Base-by-base conservation (phyloP, 2,797 vertebrate genomes). In the Melanotaenia parkinsoni region DNA sequence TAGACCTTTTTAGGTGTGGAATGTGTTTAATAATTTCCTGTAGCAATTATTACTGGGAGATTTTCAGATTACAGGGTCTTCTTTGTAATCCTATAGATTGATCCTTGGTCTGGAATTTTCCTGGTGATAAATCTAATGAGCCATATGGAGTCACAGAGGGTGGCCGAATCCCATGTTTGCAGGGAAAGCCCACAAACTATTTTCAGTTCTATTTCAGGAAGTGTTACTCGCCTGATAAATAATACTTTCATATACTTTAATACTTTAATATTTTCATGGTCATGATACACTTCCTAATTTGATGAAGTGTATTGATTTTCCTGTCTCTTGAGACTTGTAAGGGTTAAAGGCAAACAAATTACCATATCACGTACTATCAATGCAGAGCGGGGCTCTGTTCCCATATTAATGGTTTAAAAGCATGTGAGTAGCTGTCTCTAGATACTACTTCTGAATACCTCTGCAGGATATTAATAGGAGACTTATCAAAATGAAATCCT, bases 401-500 rank as follows among this genome's bases (percentile, higher is more conserved):
- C 28, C 28, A 47, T 74, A 45, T 70, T 63, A 72, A 80, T 68
- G 58, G 54, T 24, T 20, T 2, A 66, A 47, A 45, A 68, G 53
- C 70, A 58, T 76, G 66, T 56, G 35, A 70, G 67, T 37, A 56
- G 63, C 72, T 62, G 50, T 83, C 74, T 86, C 37, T 80, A 35
- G 66, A 80, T 82, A 54, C 66, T 65, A 57, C 38, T 47, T 77
- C 51, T 83, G 58, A 43, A 68, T 70, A 84, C 76, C 56, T 83
- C 80, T 86, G 80, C 72, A 76, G 82, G 70, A 72, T 89, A 86
- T 88, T 91, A 88, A 91, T 88, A 83, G 76, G 67, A 71, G 45
- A 81, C 70, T 82, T 70, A 89, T 88, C 80, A 87, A 88, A 88
- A 81, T 71, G 66, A 78, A 88, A 77, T 43, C 58, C 47, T 79